Evolutionary conservation across 92 coral and sea anemone species (phyloP).

Genomic region (Bergia puertoricense): DNA sequence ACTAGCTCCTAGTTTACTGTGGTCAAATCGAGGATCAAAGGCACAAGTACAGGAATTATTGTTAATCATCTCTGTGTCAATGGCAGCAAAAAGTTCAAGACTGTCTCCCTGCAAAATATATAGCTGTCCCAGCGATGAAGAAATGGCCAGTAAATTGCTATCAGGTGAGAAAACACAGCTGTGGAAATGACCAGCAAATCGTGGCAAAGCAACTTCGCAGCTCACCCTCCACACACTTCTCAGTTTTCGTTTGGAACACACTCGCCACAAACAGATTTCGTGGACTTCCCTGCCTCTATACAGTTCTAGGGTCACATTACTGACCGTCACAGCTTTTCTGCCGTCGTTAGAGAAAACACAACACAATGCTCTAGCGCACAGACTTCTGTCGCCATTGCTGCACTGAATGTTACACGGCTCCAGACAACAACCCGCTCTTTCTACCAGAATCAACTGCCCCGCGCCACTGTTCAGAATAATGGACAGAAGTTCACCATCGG

Average conservation of each 20-base stretch:
- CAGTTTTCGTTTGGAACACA: conserved; percentile 49
- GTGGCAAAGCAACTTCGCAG: conserved; percentile 68
- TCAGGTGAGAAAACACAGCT: conserved; percentile 84
- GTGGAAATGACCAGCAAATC: conserved; percentile 67
- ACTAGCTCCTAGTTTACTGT: conserved; percentile 59
- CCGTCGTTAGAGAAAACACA: conserved; percentile 90
- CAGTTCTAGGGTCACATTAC: conserved; percentile 63
- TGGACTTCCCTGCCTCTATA: conserved; percentile 61
- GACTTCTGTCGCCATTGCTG: conserved; percentile 66
- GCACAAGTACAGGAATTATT: conserved; percentile 61
- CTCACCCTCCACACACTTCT: conserved; percentile 67
- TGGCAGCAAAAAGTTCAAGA: conserved; percentile 58
- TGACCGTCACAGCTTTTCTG: conserved; percentile 70
- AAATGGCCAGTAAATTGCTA: conserved; percentile 69
- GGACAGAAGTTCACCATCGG: conserved; percentile 71
- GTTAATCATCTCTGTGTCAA: conserved; percentile 43
- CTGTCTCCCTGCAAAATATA: conserved; percentile 64
- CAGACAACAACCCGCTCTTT: conserved; percentile 49
- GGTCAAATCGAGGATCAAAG: conserved; percentile 67
- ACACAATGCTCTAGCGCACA: conserved; percentile 73
- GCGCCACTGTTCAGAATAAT: conserved; percentile 83
- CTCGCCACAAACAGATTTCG: conserved; percentile 82
- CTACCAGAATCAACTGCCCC: conserved; percentile 73
- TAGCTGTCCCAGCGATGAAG: conserved; percentile 74
- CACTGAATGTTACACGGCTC: conserved; percentile 81